A percentile compares a stretch with the other conserved stretches of the same genome.
phyloP scores from a whole-genome alignment of 2,888 invertebrate species.

The Hirtodrosophila histrioides region DNA sequence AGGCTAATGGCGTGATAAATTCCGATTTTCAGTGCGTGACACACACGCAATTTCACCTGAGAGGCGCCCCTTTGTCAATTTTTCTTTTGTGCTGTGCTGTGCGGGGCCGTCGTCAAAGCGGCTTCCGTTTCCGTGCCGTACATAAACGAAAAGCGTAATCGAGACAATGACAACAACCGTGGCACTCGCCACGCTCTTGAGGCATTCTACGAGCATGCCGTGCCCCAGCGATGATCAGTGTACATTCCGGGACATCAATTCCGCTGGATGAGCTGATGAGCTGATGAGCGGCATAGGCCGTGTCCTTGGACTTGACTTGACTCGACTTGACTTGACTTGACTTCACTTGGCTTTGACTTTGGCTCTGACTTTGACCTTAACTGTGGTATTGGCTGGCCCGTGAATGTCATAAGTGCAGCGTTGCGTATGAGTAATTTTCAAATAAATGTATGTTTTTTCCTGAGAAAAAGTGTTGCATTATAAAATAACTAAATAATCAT shows the following conservation, averaged over 20 bases:
- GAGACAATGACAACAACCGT: slow-evolving; percentile 14
- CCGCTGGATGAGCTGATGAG: slow-evolving; percentile 8
- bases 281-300: slow-evolving; percentile 1
- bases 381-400: not conserved
- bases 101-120: slow-evolving; percentile 16
- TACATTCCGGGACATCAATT: slow-evolving; percentile 34
- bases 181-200: not conserved
- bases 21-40: slow-evolving; percentile 40
- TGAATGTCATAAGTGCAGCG: slow-evolving; percentile 35
- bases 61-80: slow-evolving; percentile 24
- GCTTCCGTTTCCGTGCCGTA: slow-evolving; percentile 35
- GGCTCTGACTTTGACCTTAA: too few species aligned
- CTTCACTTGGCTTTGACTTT: too few species aligned
- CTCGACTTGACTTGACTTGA: not conserved
- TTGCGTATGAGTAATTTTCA: slow-evolving; percentile 57
- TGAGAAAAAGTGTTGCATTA: too few species aligned
- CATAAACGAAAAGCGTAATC: slow-evolving; percentile 13
- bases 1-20: slow-evolving; percentile 48
- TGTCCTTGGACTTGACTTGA: not conserved
- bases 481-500: too few species aligned
- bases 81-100: slow-evolving; percentile 29
- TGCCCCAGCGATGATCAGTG: slow-evolving; percentile 31
- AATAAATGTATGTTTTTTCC: slow-evolving; percentile 6
- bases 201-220: not conserved
- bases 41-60: slow-evolving; percentile 24